A percentile compares a stretch with the other conserved stretches of the same genome.
Conservation (phyloP, 2,113 vertebrate species). For the Rhea pennata region DNA sequence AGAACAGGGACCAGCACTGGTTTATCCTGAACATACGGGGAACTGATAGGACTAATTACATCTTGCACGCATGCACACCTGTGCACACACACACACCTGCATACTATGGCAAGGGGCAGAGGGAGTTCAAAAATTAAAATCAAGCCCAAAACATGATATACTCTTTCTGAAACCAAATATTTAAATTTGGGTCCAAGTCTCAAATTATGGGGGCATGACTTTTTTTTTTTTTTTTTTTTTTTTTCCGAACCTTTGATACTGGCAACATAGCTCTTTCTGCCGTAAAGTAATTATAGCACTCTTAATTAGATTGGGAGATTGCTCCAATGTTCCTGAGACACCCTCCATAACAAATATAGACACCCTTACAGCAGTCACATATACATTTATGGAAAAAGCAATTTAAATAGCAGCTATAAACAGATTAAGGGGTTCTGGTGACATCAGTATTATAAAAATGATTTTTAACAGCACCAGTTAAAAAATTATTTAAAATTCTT, state of each 20-base stretch:
- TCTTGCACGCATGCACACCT: neutral
- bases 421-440: neutral
- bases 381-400: constrained; percentile 42
- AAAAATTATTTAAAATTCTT: neutral
- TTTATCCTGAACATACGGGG: neutral
- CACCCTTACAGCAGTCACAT: constrained; percentile 25
- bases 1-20: neutral
- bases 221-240: neutral
- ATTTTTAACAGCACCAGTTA: neutral
- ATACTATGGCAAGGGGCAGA: neutral
- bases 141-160: fast-evolving
- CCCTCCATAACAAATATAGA: constrained; percentile 43
- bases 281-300: constrained; percentile 20
- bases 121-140: neutral
- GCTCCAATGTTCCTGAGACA: constrained; percentile 47
- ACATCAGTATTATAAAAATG: neutral
- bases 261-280: neutral
- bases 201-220: neutral
- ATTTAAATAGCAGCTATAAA: constrained; percentile 44
- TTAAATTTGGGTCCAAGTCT: neutral
- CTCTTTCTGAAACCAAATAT: neutral
- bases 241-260: constrained; percentile 9
- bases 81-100: fast-evolving
- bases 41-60: neutral
- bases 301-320: constrained; percentile 48